Evolutionary conservation across 2,113 vertebrate genomes (phyloP).

Genomic region (Zeus faber): DNA sequence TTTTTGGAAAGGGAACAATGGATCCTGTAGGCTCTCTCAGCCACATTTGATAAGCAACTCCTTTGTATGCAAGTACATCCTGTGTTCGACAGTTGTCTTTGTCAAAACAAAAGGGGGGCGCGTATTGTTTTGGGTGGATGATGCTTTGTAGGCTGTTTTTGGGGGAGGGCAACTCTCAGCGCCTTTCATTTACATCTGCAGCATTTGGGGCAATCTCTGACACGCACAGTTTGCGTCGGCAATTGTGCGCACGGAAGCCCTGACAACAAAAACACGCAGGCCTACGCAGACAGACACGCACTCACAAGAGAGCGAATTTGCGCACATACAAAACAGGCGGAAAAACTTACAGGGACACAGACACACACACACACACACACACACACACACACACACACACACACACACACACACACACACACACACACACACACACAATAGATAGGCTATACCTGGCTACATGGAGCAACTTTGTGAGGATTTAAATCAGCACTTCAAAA

Average conservation of each 20-base stretch:
- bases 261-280: conserved; percentile 48
- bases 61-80: conserved; percentile 38
- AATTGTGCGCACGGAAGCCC: conserved; percentile 37
- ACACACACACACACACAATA: conserved; percentile 37
- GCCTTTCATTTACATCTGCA: conserved; percentile 47
- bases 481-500: conserved; percentile 81
- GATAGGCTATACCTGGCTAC: conserved; percentile 69
- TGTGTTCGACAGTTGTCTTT: conserved; percentile 57
- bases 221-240: conserved; percentile 41
- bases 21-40: conserved; percentile 12
- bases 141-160: conserved; percentile 67
- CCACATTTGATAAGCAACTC: conserved; percentile 43
- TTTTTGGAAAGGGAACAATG: conserved; percentile 52
- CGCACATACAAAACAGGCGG: conserved; percentile 15
- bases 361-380: conserved; percentile 1
- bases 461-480: conserved; percentile 66
- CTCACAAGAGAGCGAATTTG: conserved; percentile 30
- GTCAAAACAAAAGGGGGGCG: conserved; percentile 42
- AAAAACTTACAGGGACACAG: background rate
- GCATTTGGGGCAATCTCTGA: conserved; percentile 67
- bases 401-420: conserved; percentile 32
- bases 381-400: conserved; percentile 28
- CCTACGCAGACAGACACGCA: conserved; percentile 31
- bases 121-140: conserved; percentile 65
- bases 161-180: conserved; percentile 62